These are phyloP conservation scores for Lepidostoma basale DNA, from an alignment of 1,140 invertebrate species.

Conservation along the genomic window DNA sequence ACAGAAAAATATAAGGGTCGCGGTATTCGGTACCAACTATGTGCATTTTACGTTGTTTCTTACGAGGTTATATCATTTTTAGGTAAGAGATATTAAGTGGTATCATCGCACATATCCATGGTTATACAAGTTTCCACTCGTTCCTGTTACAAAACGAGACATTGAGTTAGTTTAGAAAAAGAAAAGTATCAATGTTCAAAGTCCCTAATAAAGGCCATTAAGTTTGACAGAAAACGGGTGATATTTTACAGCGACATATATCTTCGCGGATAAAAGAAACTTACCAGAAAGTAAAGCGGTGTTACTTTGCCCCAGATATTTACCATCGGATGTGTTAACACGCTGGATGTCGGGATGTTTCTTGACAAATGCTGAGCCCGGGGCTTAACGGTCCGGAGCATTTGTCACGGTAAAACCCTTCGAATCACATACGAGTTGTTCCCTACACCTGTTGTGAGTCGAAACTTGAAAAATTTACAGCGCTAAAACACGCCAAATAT, in stretches of 20 bases:
- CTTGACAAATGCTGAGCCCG: slow-evolving; percentile 26
- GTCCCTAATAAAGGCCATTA: no score
- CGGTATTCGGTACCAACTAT: no score
- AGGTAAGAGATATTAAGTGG: no score
- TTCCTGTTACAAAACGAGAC: no score
- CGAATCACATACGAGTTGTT: slow-evolving; percentile 14
- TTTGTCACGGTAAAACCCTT: slow-evolving; percentile 16
- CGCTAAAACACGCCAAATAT: background rate
- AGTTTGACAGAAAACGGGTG: no score
- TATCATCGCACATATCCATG: no score
- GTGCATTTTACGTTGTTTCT: no score
- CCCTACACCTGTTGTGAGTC: slow-evolving; percentile 20
- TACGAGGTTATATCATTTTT: no score
- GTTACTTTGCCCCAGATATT: slow-evolving; percentile 12
- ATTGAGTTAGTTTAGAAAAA: no score
- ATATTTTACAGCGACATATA: background rate
- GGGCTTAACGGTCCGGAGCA: slow-evolving; percentile 13
- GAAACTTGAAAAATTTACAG: slow-evolving; percentile 17
- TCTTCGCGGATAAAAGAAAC: slow-evolving; percentile 7
- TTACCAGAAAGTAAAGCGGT: slow-evolving; percentile 9
- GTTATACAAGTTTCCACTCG: no score
- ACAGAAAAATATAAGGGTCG: no score
- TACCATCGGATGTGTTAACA: slow-evolving; percentile 26
- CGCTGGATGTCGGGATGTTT: slow-evolving; percentile 15
- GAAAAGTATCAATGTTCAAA: no score